Evolutionary conservation across 2,113 vertebrate species (phyloP).

Genomic region (Pitta sordida): DNA sequence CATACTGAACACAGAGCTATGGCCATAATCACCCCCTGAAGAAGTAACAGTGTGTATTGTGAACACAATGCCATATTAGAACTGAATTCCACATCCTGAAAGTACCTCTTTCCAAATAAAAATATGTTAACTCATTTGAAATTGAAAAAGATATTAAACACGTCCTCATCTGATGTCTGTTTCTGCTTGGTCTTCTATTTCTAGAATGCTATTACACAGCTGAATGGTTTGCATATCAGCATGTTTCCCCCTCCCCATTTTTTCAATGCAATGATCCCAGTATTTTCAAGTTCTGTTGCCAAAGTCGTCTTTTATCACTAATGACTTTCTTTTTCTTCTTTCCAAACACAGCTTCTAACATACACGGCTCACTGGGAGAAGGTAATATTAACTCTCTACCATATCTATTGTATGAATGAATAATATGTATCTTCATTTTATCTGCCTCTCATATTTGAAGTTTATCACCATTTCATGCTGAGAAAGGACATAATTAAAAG

Average conservation of each 20-base stretch:
- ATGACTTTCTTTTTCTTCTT: neutral
- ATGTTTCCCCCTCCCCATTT: neutral
- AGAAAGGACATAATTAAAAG: neutral
- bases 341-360: neutral
- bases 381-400: neutral
- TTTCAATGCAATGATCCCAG: neutral
- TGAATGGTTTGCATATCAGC: neutral
- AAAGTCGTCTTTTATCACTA: neutral
- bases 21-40: neutral
- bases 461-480: neutral
- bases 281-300: neutral
- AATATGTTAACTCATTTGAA: neutral
- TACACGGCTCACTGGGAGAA: neutral
- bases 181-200: neutral
- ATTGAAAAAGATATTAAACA: neutral
- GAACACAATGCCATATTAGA: neutral
- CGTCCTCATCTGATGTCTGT: neutral
- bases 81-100: neutral
- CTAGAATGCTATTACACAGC: neutral
- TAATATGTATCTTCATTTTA: neutral
- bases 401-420: neutral
- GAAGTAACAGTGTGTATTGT: neutral
- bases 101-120: neutral
- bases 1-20: neutral
- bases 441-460: neutral